phyloP scores from a whole-genome alignment of 2,888 invertebrate genomes.

The Harmothoe impar region DNA sequence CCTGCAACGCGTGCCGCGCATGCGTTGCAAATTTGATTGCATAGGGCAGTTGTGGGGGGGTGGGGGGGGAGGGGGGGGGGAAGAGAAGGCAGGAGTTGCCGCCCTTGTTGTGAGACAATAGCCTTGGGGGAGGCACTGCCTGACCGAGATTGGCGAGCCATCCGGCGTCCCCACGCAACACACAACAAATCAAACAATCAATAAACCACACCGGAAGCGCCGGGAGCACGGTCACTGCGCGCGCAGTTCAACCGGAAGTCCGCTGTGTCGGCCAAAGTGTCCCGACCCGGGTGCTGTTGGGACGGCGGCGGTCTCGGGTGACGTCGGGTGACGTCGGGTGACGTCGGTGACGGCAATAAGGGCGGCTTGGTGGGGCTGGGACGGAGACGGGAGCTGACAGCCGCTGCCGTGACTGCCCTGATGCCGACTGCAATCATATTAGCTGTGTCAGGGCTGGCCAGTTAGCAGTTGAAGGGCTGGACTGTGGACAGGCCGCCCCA shows the following conservation, averaged over 20 bases:
- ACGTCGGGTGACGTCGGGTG: not conserved
- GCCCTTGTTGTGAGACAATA: too few relatives aligned
- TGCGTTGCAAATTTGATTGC: slow-evolving; percentile 19
- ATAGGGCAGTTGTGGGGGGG: not conserved
- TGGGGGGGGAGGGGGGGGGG: not conserved
- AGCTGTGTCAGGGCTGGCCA: not conserved
- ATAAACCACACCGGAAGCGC: slow-evolving; percentile 29
- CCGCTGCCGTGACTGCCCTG: not conserved
- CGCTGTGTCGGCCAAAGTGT: not conserved
- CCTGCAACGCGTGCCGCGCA: not conserved
- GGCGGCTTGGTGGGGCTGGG: not conserved
- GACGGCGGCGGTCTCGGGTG: not conserved
- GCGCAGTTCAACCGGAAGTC: slow-evolving; percentile 5
- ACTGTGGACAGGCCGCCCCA: too few relatives aligned
- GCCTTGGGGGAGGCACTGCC: not conserved
- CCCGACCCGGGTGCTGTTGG: not conserved
- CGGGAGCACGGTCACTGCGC: not conserved
- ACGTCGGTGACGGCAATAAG: not conserved
- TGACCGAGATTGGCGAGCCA: not conserved
- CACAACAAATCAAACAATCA: not conserved
- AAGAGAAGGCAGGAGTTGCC: too few relatives aligned
- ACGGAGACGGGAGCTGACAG: not conserved
- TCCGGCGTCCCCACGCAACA: not conserved
- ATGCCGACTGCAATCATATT: slow-evolving; percentile 1
- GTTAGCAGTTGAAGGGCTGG: not conserved